Conservation (phyloP, 1,140 invertebrate genomes). For the Pogonomyrmex californicus region DNA sequence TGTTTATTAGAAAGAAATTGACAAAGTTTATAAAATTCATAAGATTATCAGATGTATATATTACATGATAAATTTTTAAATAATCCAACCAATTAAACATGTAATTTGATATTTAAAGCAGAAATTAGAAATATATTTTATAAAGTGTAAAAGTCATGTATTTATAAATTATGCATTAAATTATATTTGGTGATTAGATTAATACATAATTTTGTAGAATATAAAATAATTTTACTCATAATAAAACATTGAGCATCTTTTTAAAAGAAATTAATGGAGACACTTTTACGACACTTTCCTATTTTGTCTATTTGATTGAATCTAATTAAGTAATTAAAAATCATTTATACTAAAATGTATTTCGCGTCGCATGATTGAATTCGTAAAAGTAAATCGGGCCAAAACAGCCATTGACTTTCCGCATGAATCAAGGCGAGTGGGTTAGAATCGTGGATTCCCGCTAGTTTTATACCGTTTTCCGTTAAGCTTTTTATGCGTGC, state of each 20-base stretch:
- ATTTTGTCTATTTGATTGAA: neutral
- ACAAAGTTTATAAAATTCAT: no score
- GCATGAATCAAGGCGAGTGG: slow-evolving; percentile 62
- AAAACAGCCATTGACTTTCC: slow-evolving; percentile 55
- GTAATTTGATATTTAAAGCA: neutral
- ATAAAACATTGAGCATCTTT: neutral
- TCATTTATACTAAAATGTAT: slow-evolving; percentile 7
- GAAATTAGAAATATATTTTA: neutral
- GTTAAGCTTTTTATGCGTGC: slow-evolving; percentile 55
- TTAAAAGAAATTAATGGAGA: neutral
- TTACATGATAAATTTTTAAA: no score
- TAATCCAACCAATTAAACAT: no score
- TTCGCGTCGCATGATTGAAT: slow-evolving; percentile 20
- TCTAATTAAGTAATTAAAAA: neutral
- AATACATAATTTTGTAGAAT: slow-evolving; percentile 2
- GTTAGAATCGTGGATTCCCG: slow-evolving; percentile 56
- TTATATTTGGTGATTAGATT: neutral
- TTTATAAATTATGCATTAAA: neutral
- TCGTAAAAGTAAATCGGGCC: slow-evolving; percentile 57
- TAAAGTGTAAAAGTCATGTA: neutral
- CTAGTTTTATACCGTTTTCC: slow-evolving; percentile 62
- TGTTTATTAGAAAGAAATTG: neutral
- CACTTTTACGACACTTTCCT: neutral
- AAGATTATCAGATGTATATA: neutral
- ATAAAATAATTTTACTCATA: neutral